Conservation (phyloP, 1,140 invertebrate genomes). For the Pseudomyrmex flavicornis region DNA sequence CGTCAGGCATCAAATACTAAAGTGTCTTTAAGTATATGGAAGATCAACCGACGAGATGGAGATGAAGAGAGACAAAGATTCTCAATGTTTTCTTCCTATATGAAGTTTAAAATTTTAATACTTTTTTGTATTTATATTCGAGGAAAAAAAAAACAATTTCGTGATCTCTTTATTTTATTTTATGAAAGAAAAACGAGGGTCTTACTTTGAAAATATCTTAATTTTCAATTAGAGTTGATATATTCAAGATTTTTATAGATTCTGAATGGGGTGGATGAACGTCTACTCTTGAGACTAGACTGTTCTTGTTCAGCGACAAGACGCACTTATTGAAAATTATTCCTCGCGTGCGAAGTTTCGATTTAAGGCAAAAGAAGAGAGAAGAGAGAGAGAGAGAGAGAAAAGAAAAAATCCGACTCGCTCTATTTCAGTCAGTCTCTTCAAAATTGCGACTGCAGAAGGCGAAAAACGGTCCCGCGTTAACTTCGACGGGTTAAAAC, state of each 20-base stretch:
- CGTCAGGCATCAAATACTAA: background rate
- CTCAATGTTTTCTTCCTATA: background rate
- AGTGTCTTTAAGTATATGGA: too few relatives aligned
- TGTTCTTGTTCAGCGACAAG: slow-evolving; percentile 39
- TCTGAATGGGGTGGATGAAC: background rate
- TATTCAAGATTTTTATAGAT: background rate
- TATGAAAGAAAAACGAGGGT: background rate
- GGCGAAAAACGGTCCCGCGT: slow-evolving; percentile 37
- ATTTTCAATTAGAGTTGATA: background rate
- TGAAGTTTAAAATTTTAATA: too few relatives aligned
- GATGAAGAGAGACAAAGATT: background rate
- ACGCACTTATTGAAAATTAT: slow-evolving; percentile 73
- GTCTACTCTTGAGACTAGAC: slow-evolving; percentile 20
- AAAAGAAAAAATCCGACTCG: slow-evolving; percentile 39
- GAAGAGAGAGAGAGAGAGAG: background rate
- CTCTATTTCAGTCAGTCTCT: background rate
- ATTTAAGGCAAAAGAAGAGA: background rate
- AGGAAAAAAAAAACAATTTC: too few relatives aligned
- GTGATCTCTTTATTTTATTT: background rate
- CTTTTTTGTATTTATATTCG: too few relatives aligned
- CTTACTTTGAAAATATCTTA: background rate
- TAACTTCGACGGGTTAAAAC: slow-evolving; percentile 58
- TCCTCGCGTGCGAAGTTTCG: slow-evolving; percentile 65
- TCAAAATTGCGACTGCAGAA: slow-evolving; percentile 52
- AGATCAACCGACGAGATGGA: too few relatives aligned